Evolutionary conservation across 2,113 vertebrate genomes (phyloP).

Genomic region (Chinchilla lanigera): DNA sequence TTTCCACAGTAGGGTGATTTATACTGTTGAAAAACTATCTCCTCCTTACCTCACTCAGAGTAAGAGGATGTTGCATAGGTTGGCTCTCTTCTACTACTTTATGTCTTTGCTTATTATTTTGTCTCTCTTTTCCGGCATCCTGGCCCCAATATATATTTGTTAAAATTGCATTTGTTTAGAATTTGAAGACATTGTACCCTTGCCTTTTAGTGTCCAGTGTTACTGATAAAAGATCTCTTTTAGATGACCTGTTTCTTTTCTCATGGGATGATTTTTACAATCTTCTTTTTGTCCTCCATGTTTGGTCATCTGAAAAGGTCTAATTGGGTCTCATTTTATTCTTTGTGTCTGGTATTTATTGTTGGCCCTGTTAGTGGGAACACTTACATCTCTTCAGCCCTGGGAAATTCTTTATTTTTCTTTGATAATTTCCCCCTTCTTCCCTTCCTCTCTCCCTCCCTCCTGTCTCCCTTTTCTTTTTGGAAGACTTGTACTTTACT

Average conservation of each 20-base stretch:
- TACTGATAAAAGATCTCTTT: not conserved
- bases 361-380: not conserved
- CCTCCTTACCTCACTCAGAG: not conserved
- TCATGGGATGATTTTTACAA: not conserved
- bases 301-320: slow-evolving; percentile 7
- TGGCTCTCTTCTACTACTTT: not conserved
- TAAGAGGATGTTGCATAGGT: not conserved
- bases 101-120: not conserved
- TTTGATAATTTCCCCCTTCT: not conserved
- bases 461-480: not conserved
- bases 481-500: not conserved
- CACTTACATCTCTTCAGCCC: not conserved
- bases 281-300: not conserved
- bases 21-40: not conserved
- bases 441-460: not conserved
- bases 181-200: not conserved
- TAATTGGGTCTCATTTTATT: not conserved
- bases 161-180: slow-evolving; percentile 4
- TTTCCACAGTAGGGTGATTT: not conserved
- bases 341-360: not conserved
- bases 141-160: not conserved
- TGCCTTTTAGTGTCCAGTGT: slow-evolving; percentile 10
- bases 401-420: not conserved
- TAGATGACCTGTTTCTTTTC: not conserved
- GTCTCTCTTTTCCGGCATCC: not conserved